These are phyloP conservation scores for Heliconius hewitsoni DNA, from an alignment of 1,140 invertebrate genomes.

Conservation along the genomic window DNA sequence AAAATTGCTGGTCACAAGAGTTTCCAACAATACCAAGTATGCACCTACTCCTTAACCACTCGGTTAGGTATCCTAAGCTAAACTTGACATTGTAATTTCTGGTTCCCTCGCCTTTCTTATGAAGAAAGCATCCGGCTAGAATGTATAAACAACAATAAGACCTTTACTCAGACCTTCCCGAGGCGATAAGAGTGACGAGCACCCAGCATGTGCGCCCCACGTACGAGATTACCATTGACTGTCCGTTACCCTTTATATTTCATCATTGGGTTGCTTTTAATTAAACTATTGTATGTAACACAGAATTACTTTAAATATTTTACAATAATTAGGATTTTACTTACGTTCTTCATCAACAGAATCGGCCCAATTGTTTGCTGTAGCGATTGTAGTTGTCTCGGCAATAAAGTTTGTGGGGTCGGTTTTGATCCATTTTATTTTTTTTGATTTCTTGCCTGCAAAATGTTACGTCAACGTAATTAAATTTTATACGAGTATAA, in stretches of 20 bases:
- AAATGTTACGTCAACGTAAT: constrained; percentile 40
- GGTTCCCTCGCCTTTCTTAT: constrained; percentile 77
- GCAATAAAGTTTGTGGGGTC: constrained; percentile 79
- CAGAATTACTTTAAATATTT: neutral
- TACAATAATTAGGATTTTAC: constrained; percentile 37
- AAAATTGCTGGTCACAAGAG: constrained; percentile 77
- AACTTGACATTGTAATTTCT: constrained; percentile 65
- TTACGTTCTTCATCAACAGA: constrained; percentile 79
- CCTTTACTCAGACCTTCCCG: constrained; percentile 82
- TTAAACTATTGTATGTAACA: neutral
- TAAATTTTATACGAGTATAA: constrained; percentile 9
- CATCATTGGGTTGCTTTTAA: constrained; percentile 72
- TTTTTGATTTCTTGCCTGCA: constrained; percentile 81
- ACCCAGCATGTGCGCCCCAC: constrained; percentile 75
- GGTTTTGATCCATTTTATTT: constrained; percentile 79
- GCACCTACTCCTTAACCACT: constrained; percentile 58
- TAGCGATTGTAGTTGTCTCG: constrained; percentile 70
- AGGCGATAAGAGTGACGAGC: constrained; percentile 68
- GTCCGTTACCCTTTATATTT: constrained; percentile 67
- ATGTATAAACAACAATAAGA: constrained; percentile 66
- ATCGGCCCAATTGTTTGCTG: constrained; percentile 75
- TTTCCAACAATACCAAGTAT: constrained; percentile 70
- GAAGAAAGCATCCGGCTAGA: constrained; percentile 77
- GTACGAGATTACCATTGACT: constrained; percentile 81
- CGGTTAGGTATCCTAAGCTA: constrained; percentile 60